phyloP scores from a whole-genome alignment of 2,113 vertebrate species.

The Eulemur macaco region DNA sequence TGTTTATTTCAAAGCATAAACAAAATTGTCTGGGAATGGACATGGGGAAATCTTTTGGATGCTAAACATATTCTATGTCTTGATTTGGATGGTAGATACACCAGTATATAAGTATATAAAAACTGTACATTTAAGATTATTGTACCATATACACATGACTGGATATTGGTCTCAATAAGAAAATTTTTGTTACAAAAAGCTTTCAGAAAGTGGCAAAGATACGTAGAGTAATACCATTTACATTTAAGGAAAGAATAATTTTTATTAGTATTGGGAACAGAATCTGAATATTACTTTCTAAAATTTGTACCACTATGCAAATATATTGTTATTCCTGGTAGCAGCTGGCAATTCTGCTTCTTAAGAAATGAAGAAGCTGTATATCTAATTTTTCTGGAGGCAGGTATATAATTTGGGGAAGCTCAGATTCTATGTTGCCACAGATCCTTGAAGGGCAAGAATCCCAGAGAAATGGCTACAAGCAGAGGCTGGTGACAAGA shows the following conservation, averaged over 20 bases:
- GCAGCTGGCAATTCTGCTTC: constrained; percentile 17
- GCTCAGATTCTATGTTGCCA: background rate
- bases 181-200: background rate
- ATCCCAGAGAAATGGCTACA: background rate
- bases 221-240: constrained; percentile 45
- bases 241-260: constrained; percentile 43
- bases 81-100: background rate
- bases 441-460: background rate
- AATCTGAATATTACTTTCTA: constrained; percentile 46
- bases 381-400: background rate
- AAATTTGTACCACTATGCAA: constrained; percentile 27
- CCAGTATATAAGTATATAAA: background rate
- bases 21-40: background rate
- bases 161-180: background rate
- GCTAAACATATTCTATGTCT: background rate
- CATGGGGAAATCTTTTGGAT: background rate
- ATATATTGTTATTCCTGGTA: constrained; percentile 9
- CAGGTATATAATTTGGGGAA: background rate
- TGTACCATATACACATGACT: background rate
- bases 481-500: background rate
- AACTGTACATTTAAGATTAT: background rate
- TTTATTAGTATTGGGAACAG: constrained; percentile 48
- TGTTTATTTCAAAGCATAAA: background rate
- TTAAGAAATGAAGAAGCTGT: constrained; percentile 18
- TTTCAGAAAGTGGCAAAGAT: constrained; percentile 43